Base-by-base conservation (phyloP, 2,113 vertebrate species). In the Bubalus kerabau region DNA sequence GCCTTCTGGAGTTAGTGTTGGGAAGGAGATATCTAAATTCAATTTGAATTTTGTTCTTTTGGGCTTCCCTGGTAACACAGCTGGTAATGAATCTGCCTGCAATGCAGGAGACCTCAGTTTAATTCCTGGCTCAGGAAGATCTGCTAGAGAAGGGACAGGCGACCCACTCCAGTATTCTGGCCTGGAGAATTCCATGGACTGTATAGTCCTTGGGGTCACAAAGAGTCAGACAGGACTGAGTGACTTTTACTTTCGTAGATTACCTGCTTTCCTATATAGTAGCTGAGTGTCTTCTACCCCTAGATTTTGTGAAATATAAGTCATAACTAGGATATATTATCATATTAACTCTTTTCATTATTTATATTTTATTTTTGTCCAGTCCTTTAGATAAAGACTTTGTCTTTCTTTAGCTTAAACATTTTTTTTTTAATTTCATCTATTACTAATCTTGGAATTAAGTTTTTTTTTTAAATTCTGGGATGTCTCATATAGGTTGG, bases 1-100 rank as follows among this genome's bases (percentile, higher is more conserved):
- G 3, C 48, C 15, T 89, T 82, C n/a, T 83, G 30, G 5, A 17
- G 32, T 64, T 84, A 59, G 4, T 26, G 0, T 10, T 96, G 32
- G 24, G 60, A 86, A 95, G 24, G 28, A 43, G 21, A 40, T 43
- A 19, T 40, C 13, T 54, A 82, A 94, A 67, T 78, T 5, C 43
- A 76, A 54, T 81, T 95, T 91, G 59, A 93, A 43, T n/a, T 80
- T 90, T 95, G 11, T 94, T 85, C 11, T 23, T 93, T 36, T 74
- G 67, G 2, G 10, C n/a, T 40, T 40, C 36, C 19, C 36, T 40
- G 19, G 10, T 40, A 40, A 40, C 67, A 40, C 10, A 74, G 5
- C 21, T 74, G 10, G 36, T 74, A 74, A 74, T 40, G 67, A 74
- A 74, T 74, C 10, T 40, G 67, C 19, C n/a, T 71, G 19, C 10